phyloP scores from a whole-genome alignment of 2,888 invertebrate genomes.

The Junonia oenone region DNA sequence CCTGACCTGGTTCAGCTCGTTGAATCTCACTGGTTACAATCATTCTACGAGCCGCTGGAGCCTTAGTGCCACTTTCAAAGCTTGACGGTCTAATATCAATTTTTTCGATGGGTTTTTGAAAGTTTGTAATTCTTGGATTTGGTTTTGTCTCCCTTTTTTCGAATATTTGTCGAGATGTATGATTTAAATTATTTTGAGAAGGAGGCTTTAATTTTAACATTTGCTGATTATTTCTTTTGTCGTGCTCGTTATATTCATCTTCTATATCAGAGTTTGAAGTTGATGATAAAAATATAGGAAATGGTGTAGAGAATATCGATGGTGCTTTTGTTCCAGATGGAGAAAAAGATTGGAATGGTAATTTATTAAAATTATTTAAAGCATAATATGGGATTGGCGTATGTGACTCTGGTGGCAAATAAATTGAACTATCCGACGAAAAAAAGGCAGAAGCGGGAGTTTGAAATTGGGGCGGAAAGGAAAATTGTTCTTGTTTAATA shows the following conservation, averaged over 20 bases:
- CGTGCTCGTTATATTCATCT: conserved; percentile 32
- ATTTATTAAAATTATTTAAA: conserved; percentile 53
- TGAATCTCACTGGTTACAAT: conserved; percentile 54
- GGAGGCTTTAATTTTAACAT: conserved; percentile 3
- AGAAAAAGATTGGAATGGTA: conserved; percentile 59
- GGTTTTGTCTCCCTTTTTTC: conserved; percentile 48
- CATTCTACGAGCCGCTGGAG: conserved; percentile 49
- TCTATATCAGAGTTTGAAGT: conserved; percentile 37
- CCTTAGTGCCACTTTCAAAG: conserved; percentile 33
- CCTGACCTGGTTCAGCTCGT: conserved; percentile 45
- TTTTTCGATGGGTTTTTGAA: conserved; percentile 50
- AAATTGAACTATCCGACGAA: conserved; percentile 57
- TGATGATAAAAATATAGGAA: conserved; percentile 50
- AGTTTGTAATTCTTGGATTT: conserved; percentile 39
- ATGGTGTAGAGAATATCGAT: conserved; percentile 47
- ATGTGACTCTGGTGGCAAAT: conserved; percentile 62
- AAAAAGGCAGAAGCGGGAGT: conserved; percentile 44
- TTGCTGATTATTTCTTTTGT: conserved; percentile 1
- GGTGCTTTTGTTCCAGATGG: conserved; percentile 57
- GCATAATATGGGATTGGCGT: conserved; percentile 59
- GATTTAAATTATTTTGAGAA: conserved; percentile 3
- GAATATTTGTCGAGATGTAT: conserved; percentile 15
- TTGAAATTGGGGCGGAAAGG: conserved; percentile 59
- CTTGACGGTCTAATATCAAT: conserved; percentile 16
- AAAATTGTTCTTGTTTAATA: conserved; percentile 49